These are phyloP conservation scores for Apamea sordens DNA, from an alignment of 2,888 invertebrate genomes.

Conservation along the genomic window DNA sequence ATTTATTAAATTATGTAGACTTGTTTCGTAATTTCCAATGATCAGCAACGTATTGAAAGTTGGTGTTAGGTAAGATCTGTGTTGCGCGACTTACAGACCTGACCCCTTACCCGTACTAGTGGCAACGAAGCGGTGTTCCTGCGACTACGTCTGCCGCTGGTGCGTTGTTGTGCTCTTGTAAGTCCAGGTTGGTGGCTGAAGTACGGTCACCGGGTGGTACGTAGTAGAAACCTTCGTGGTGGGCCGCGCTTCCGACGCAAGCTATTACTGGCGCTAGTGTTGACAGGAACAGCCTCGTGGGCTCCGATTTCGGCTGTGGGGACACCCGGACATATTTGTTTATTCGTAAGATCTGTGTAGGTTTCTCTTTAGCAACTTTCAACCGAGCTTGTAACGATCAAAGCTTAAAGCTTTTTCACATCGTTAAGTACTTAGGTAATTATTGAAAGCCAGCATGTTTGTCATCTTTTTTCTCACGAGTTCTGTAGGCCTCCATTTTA, in stretches of 20 bases:
- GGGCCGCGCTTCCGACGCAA: slow-evolving; percentile 91
- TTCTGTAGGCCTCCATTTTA: not conserved
- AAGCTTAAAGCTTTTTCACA: slow-evolving; percentile 1
- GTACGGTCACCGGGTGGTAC: slow-evolving; percentile 91
- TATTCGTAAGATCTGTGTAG: not conserved
- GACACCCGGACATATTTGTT: not conserved
- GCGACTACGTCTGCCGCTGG: slow-evolving; percentile 95
- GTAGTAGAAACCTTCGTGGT: slow-evolving; percentile 88
- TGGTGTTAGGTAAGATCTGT: slow-evolving; percentile 5
- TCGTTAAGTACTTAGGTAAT: not conserved
- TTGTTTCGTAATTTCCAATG: not conserved
- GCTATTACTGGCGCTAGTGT: slow-evolving; percentile 94
- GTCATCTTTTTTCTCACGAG: not conserved
- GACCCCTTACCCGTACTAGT: slow-evolving; percentile 78
- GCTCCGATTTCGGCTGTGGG: slow-evolving; percentile 89
- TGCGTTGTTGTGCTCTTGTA: slow-evolving; percentile 88
- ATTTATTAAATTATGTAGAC: too few species aligned
- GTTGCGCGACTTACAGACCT: slow-evolving; percentile 44
- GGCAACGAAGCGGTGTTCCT: too few species aligned
- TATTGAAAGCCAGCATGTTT: not conserved
- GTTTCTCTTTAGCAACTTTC: not conserved
- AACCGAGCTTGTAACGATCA: not conserved
- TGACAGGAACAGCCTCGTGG: slow-evolving; percentile 94
- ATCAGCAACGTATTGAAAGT: not conserved
- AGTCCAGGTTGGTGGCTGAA: slow-evolving; percentile 91